Percentiles rank a stretch among this genome's conserved stretches.
Evolutionary conservation across 2,888 invertebrate genomes (phyloP).

Genomic region (Cheilosia vernalis): DNA sequence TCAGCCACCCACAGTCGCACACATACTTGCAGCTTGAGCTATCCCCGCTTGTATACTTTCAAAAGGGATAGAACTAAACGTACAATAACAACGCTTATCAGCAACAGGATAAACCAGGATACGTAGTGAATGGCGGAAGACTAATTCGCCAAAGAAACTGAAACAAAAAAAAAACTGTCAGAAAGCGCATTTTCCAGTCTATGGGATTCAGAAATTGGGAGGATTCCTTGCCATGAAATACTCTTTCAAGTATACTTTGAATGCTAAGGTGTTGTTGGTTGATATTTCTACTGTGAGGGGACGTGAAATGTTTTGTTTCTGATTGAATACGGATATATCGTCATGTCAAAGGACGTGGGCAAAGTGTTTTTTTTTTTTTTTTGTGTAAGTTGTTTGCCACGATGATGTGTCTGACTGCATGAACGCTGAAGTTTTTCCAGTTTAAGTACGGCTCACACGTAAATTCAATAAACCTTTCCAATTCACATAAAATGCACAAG

Average conservation of each 20-base stretch:
- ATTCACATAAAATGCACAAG: too few species aligned
- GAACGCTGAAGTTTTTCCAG: too few species aligned
- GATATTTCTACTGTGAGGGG: conserved; percentile 13
- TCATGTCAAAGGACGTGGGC: neutral
- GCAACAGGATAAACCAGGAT: conserved; percentile 74
- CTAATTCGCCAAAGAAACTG: conserved; percentile 56
- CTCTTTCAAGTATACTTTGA: conserved; percentile 26
- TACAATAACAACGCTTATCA: conserved; percentile 72
- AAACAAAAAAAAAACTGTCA: conserved; percentile 42
- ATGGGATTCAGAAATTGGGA: conserved; percentile 28
- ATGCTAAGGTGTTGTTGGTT: conserved; percentile 28
- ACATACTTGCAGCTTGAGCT: neutral
- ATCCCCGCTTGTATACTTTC: conserved; percentile 4
- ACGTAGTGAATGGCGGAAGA: conserved; percentile 56
- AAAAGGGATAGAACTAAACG: conserved; percentile 44
- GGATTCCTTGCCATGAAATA: neutral
- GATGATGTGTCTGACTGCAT: too few species aligned
- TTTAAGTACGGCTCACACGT: too few species aligned
- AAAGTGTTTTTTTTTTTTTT: too few species aligned
- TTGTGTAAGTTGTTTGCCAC: too few species aligned
- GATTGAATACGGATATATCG: conserved; percentile 19
- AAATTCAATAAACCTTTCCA: too few species aligned
- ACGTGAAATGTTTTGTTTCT: conserved; percentile 33
- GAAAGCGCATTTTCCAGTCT: conserved; percentile 72
- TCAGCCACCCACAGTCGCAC: neutral